These are phyloP conservation scores for Pseudorectes ferrugineus DNA, from an alignment of 2,113 vertebrate genomes.

Conservation along the genomic window DNA sequence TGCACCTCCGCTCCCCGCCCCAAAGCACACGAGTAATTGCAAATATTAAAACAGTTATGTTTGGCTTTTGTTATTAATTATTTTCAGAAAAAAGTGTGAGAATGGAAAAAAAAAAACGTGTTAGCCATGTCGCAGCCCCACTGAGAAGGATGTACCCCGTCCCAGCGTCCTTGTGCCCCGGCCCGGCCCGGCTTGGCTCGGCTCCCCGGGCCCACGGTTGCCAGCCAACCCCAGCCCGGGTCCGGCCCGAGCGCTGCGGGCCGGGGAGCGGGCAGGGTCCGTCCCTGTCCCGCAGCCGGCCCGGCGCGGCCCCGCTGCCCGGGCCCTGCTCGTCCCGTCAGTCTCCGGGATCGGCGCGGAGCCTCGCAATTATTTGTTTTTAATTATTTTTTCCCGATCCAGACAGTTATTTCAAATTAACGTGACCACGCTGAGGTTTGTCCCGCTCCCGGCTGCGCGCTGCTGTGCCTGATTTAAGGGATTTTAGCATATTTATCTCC, in stretches of 20 bases:
- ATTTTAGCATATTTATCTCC: not conserved
- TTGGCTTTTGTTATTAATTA: not conserved
- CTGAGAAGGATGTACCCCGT: not conserved
- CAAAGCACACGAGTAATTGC: not conserved
- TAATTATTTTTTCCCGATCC: not conserved
- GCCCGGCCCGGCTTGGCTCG: too few relatives aligned
- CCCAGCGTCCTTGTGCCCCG: not conserved
- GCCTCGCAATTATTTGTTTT: not conserved
- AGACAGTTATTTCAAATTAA: not conserved
- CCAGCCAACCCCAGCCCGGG: not conserved
- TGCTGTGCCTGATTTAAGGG: not conserved
- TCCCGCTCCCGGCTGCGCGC: constrained; percentile 64
- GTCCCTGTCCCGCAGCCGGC: not conserved
- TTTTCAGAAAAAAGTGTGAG: not conserved
- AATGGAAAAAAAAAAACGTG: too few relatives aligned
- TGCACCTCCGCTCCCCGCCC: not conserved
- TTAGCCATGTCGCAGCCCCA: not conserved
- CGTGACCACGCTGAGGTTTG: not conserved
- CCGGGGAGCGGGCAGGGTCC: not conserved
- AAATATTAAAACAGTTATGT: not conserved
- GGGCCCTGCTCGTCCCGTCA: not conserved
- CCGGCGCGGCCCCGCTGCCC: not conserved
- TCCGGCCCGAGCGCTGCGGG: not conserved
- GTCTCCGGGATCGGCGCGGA: not conserved
- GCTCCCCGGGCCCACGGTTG: not conserved